These are phyloP conservation scores for Accipiter cooperii DNA, from an alignment of 2,113 vertebrate genomes.

Conservation along the genomic window DNA sequence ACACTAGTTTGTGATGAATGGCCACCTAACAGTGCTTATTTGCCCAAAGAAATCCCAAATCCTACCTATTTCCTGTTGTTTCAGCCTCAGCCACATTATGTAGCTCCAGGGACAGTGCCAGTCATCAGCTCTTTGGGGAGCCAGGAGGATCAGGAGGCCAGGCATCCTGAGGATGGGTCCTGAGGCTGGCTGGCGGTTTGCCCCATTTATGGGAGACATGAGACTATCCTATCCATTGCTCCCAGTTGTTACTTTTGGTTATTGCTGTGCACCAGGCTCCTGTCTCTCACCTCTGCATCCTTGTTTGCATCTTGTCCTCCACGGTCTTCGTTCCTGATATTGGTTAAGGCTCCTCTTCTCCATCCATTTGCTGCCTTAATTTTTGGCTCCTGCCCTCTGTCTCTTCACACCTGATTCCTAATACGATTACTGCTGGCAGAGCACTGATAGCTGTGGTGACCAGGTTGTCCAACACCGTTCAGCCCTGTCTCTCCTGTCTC, in stretches of 20 bases:
- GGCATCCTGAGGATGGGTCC: background rate
- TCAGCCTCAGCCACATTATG: background rate
- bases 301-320: background rate
- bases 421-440: background rate
- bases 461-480: background rate
- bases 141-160: background rate
- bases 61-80: background rate
- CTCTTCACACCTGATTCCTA: background rate
- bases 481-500: background rate
- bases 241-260: background rate
- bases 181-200: background rate
- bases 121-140: background rate
- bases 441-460: background rate
- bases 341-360: background rate
- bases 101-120: background rate
- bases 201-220: background rate
- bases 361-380: background rate
- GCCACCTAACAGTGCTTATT: background rate
- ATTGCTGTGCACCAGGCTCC: background rate
- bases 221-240: background rate
- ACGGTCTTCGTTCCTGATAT: background rate
- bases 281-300: background rate
- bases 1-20: background rate
- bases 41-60: background rate
- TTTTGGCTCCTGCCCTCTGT: background rate